Evolutionary conservation across 2,797 vertebrate species (phyloP).

Genomic region (Melopsittacus undulatus): DNA sequence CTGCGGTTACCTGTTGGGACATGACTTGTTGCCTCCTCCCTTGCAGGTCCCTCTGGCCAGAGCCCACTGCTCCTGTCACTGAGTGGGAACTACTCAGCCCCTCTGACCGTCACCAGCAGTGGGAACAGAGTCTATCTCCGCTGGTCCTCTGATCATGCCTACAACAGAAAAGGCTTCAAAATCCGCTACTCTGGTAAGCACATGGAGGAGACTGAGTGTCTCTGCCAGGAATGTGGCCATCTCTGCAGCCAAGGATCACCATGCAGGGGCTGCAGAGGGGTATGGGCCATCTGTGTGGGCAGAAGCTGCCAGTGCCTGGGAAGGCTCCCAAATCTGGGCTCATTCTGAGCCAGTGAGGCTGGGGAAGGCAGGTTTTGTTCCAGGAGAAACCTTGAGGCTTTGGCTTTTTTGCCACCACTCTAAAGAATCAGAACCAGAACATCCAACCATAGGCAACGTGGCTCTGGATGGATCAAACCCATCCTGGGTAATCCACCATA

Average conservation of each 20-base stretch:
- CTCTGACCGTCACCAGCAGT: slow-evolving; percentile 91
- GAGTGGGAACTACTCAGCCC: slow-evolving; percentile 95
- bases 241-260: not conserved
- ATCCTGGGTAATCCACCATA: not conserved
- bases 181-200: slow-evolving; percentile 92
- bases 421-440: not conserved
- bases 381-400: not conserved
- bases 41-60: slow-evolving; percentile 90
- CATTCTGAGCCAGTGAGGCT: rapidly evolving
- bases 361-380: not conserved
- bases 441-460: rapidly evolving
- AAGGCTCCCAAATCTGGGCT: rapidly evolving
- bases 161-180: slow-evolving; percentile 95
- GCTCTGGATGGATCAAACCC: not conserved
- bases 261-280: not conserved
- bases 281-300: not conserved
- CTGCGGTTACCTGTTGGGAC: rapidly evolving
- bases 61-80: slow-evolving; percentile 92
- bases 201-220: rapidly evolving
- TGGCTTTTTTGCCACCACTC: not conserved
- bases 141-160: slow-evolving; percentile 96
- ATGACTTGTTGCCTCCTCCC: not conserved
- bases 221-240: not conserved
- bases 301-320: not conserved
- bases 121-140: slow-evolving; percentile 92